Percentiles rank a stretch among this genome's conserved stretches.
Evolutionary conservation across 2,113 vertebrate species (phyloP).

Genomic region (Poecilia latipinna): DNA sequence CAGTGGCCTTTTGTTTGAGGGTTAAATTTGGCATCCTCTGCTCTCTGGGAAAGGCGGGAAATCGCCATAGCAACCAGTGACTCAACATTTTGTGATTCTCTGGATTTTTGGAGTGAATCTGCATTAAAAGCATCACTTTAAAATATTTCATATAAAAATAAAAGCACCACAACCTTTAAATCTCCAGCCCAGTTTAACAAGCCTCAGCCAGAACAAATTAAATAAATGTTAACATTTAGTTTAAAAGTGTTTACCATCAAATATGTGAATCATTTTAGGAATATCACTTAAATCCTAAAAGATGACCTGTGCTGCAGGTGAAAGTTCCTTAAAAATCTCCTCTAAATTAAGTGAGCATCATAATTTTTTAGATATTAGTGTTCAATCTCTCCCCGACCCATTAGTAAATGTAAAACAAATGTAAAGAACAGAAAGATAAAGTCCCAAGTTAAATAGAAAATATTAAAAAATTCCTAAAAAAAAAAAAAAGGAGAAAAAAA

Average conservation of each 20-base stretch:
- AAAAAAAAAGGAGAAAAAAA: neutral
- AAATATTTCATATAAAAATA: neutral
- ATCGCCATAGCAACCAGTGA: neutral
- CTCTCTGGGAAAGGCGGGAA: neutral
- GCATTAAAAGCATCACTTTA: neutral
- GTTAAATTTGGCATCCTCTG: neutral
- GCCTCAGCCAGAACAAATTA: neutral
- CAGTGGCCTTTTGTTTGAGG: neutral
- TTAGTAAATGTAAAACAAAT: slow-evolving; percentile 14
- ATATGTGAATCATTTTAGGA: neutral
- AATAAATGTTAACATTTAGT: neutral
- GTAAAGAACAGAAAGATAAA: slow-evolving; percentile 9
- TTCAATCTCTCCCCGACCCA: slow-evolving; percentile 16
- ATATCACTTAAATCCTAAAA: neutral
- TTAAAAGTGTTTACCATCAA: neutral
- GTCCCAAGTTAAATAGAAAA: slow-evolving; percentile 7
- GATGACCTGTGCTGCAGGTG: neutral
- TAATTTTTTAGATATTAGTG: neutral
- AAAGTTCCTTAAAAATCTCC: neutral
- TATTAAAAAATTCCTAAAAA: neutral
- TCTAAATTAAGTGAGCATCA: neutral
- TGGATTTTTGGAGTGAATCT: neutral
- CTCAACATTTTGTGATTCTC: neutral
- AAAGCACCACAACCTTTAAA: neutral
- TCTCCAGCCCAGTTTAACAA: neutral